Evolutionary conservation across 2,888 invertebrate species (phyloP).

Genomic region (Drosophila mercatorum): DNA sequence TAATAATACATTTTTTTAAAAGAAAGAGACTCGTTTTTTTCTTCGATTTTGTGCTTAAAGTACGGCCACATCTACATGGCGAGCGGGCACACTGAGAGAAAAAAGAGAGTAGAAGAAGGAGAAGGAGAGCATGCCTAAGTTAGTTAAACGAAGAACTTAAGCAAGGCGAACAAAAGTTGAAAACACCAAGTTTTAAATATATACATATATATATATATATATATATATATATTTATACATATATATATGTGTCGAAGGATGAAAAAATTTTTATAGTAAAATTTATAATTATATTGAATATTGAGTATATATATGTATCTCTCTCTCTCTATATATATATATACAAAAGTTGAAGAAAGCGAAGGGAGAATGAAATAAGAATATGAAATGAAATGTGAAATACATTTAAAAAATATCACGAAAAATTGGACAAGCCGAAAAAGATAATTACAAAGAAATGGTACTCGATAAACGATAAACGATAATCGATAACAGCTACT

Average conservation of each 20-base stretch:
- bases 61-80: conserved; percentile 74
- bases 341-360: conserved; percentile 31
- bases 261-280: conserved; percentile 74
- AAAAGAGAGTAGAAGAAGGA: background rate
- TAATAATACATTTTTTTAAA: conserved; percentile 35
- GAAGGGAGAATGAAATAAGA: conserved; percentile 11
- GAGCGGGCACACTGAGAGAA: conserved; percentile 35
- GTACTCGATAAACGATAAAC: conserved; percentile 17
- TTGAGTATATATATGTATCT: conserved; percentile 31
- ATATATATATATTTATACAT: conserved; percentile 38
- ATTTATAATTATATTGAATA: conserved; percentile 69
- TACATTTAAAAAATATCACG: conserved; percentile 70
- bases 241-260: conserved; percentile 44
- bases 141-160: conserved; percentile 43
- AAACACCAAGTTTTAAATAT: conserved; percentile 75
- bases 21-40: conserved; percentile 44
- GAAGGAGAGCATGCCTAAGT: conserved; percentile 28
- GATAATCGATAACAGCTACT: conserved; percentile 24
- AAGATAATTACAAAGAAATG: background rate
- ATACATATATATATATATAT: conserved; percentile 42
- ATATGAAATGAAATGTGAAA: conserved; percentile 62
- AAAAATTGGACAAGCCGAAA: conserved; percentile 36
- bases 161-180: conserved; percentile 58
- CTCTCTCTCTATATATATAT: conserved; percentile 36
- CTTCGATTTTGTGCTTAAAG: conserved; percentile 44